phyloP scores from a whole-genome alignment of 1,140 invertebrate genomes.

The Drosophila trapezifrons region DNA sequence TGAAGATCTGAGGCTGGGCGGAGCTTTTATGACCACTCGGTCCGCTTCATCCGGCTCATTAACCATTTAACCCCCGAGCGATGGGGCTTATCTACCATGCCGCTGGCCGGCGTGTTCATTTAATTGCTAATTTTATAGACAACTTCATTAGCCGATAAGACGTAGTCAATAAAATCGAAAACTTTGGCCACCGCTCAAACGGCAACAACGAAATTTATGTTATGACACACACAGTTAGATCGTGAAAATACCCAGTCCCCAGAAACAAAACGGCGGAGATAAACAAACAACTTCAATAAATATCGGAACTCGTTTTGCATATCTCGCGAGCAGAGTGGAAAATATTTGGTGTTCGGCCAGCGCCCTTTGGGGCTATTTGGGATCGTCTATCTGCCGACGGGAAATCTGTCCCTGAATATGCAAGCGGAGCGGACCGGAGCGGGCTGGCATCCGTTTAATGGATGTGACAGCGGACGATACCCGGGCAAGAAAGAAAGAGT shows the following conservation, averaged over 20 bases:
- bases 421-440: slow-evolving; percentile 13
- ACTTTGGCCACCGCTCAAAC: slow-evolving; percentile 24
- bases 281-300: slow-evolving; percentile 8
- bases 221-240: slow-evolving; percentile 69
- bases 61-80: slow-evolving; percentile 50
- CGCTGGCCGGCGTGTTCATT: slow-evolving; percentile 59
- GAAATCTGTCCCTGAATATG: slow-evolving; percentile 57
- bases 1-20: slow-evolving; percentile 17
- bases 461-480: slow-evolving; percentile 13
- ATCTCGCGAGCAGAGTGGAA: slow-evolving; percentile 41
- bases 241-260: slow-evolving; percentile 31
- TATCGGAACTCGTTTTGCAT: slow-evolving; percentile 57
- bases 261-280: slow-evolving; percentile 21
- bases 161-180: slow-evolving; percentile 64
- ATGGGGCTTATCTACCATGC: slow-evolving; percentile 53
- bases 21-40: slow-evolving; percentile 11
- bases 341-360: slow-evolving; percentile 49
- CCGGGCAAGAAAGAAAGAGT: slow-evolving; percentile 6
- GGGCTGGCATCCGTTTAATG: slow-evolving; percentile 53
- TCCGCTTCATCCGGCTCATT: slow-evolving; percentile 21
- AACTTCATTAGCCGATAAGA: slow-evolving; percentile 75
- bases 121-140: slow-evolving; percentile 81
- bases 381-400: slow-evolving; percentile 44
- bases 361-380: slow-evolving; percentile 50
- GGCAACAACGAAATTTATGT: slow-evolving; percentile 44